Base-by-base conservation (phyloP, 2,888 invertebrate genomes). In the Macrosiphum euphorbiae region DNA sequence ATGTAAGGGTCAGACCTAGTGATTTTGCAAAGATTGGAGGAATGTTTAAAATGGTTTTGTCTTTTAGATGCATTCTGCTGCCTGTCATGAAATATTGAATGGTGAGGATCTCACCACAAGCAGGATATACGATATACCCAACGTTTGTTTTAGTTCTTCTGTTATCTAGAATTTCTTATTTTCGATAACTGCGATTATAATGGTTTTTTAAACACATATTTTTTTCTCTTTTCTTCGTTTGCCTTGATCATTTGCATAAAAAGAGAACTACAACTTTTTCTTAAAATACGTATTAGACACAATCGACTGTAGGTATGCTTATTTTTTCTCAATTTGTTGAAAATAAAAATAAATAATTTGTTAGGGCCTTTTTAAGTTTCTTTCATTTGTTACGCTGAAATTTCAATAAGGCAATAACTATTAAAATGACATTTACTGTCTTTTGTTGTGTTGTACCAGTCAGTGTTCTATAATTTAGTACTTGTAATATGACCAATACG, bases 331-430 rank as follows among this genome's bases (percentile, higher is more conserved):
- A 8, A 78, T 78, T 78, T 41, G 20, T 35, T 35, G 3, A 35
- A 78, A 35, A 78, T 78, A 8, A 78, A 35, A 78, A 78, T 78
- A 78, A 78, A 78, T 24, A 24, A 78, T 35, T 78, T 78, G 78
- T 78, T 35, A 35, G 20, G 20, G 35, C 2, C 8, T 35, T 35
- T 35, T 35, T 35, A 35, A 78, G 8, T 78, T 78, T 78, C 35
- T 41, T 78, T 41, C 3, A 88, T 88, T 88, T 52, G 87, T 88
- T 88, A n/a, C 50, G 87, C 87, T 88, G 20, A 88, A 88, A 88
- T 52, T 50, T 20, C 87, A 50, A 52, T 88, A 88, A 87, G 47
- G 24, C 35, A 20, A 52, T 88, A 52, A 87, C 50, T 87, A 50
- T 87, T n/a, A 52, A 35, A 52, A 88, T n/a, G 35, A 20, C 52